These are phyloP conservation scores for Perithous albicinctus DNA, from an alignment of 2,888 invertebrate genomes.

Conservation along the genomic window DNA sequence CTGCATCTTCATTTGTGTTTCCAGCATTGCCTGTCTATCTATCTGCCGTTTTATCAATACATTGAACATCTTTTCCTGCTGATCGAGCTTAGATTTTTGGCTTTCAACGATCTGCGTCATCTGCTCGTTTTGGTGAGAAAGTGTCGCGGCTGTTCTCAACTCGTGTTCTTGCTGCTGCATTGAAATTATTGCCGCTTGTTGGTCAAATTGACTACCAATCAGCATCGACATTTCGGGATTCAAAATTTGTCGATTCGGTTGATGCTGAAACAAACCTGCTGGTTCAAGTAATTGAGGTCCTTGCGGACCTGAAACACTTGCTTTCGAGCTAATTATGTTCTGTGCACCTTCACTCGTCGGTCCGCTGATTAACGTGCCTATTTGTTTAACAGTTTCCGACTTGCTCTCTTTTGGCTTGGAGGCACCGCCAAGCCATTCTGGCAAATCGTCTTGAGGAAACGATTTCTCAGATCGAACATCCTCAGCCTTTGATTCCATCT, in stretches of 20 bases:
- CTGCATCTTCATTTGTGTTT: slow-evolving; percentile 80
- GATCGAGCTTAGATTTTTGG: slow-evolving; percentile 74
- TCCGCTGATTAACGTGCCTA: neutral
- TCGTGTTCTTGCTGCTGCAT: slow-evolving; percentile 81
- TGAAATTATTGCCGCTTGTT: slow-evolving; percentile 76
- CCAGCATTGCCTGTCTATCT: slow-evolving; percentile 78
- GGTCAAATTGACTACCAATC: slow-evolving; percentile 77
- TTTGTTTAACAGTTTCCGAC: slow-evolving; percentile 54
- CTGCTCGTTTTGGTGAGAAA: slow-evolving; percentile 79
- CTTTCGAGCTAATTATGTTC: slow-evolving; percentile 2
- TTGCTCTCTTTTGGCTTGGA: slow-evolving; percentile 69
- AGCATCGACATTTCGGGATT: slow-evolving; percentile 72
- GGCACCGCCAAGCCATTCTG: slow-evolving; percentile 80
- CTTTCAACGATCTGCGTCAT: slow-evolving; percentile 74
- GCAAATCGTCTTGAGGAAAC: slow-evolving; percentile 73
- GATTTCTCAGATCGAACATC: slow-evolving; percentile 20
- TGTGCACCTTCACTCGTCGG: slow-evolving; percentile 5
- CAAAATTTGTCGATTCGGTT: slow-evolving; percentile 48
- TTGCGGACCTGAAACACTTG: slow-evolving; percentile 8
- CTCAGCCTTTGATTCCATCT: slow-evolving; percentile 38
- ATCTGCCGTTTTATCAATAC: slow-evolving; percentile 77
- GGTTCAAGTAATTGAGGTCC: slow-evolving; percentile 18
- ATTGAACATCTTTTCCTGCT: slow-evolving; percentile 80
- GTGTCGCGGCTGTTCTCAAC: slow-evolving; percentile 74
- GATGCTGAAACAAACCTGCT: slow-evolving; percentile 27